Evolutionary conservation across 2,888 invertebrate species (phyloP), one percentile per base, ranked within the genome.

Genomic region (Dasysyrphus tricinctus): DNA sequence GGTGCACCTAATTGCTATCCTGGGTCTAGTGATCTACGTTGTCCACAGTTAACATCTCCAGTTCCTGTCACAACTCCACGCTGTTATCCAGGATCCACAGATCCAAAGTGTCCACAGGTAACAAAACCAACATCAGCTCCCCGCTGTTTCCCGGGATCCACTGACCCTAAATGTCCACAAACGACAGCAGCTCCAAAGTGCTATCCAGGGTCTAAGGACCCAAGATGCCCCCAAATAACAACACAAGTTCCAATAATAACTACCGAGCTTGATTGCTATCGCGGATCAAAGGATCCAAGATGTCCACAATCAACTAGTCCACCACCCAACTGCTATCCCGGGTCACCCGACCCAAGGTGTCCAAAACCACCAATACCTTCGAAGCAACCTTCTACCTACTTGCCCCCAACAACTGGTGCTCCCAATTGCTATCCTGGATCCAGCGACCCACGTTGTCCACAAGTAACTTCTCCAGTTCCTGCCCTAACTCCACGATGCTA

Each of bases 391-490:
- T 56, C 90, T 42, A 88, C 79, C 6, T 89, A 90, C 73, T 87
- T 56, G 83, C 54, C 84, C 72, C 88, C 89, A 16, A 88, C 90
- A 4, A 47, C 85, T 5, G 49, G 70, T 14, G 84, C 56, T 37
- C 87, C 88, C 3, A 88, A 84, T 1, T 90, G 93, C 51, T 93
- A 89, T 75, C 93, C 93, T 0, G 93, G 93, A 0, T 90, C 91
- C 0, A 89, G 16, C 88, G 89, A 90, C 63, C 88, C 89, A 29
- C 19, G 89, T 11, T 89, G 90, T 12, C 39, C 39, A 3, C 11
- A 39, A 11, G 39, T 39, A 12, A 39, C 39, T 1, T 32, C 32
- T 4, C 32, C 32, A 32, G 1, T 32, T 32, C 32, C 32, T 32
- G 32, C 32, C 32, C 2, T 5, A 32, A 32, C 32, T 32, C 5